Evolutionary conservation across 2,888 invertebrate species (phyloP).

Genomic region (Entomobrya multifasciata): DNA sequence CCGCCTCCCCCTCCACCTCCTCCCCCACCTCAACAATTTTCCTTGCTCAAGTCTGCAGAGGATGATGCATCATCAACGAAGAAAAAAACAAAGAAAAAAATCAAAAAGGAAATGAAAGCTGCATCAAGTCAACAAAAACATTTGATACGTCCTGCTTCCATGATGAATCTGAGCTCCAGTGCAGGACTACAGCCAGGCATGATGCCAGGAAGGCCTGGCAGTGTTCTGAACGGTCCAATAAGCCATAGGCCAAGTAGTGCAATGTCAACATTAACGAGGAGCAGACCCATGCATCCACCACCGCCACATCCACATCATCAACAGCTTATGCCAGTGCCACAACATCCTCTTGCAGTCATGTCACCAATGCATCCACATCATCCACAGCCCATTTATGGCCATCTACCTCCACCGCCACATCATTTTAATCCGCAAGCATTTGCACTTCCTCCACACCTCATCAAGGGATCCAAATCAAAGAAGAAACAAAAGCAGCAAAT

Average conservation of each 20-base stretch:
- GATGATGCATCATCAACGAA: constrained; percentile 84
- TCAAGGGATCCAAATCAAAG: constrained; percentile 78
- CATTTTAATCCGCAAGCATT: constrained; percentile 80
- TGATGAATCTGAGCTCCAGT: constrained; percentile 79
- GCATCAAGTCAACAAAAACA: constrained; percentile 73
- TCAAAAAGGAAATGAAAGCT: constrained; percentile 80
- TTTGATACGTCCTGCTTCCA: constrained; percentile 79
- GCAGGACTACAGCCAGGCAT: constrained; percentile 71
- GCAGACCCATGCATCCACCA: constrained; percentile 69
- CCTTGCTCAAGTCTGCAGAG: constrained; percentile 82
- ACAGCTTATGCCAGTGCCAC: constrained; percentile 79
- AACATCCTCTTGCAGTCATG: constrained; percentile 75
- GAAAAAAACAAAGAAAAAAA: constrained; percentile 83
- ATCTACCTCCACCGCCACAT: constrained; percentile 80
- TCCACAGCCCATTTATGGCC: constrained; percentile 79
- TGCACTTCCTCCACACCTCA: constrained; percentile 80
- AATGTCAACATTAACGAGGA: constrained; percentile 79
- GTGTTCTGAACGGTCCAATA: constrained; percentile 79
- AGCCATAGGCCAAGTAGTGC: constrained; percentile 79
- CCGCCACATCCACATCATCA: constrained; percentile 71
- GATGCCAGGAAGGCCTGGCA: constrained; percentile 76
- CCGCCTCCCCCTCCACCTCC: constrained; percentile 90
- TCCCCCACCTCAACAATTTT: constrained; percentile 85
- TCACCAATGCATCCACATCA: constrained; percentile 71
- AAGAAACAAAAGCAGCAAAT: constrained; percentile 76